Evolutionary conservation across 2,113 vertebrate species (phyloP).

Genomic region (Bolborhynchus lineola): DNA sequence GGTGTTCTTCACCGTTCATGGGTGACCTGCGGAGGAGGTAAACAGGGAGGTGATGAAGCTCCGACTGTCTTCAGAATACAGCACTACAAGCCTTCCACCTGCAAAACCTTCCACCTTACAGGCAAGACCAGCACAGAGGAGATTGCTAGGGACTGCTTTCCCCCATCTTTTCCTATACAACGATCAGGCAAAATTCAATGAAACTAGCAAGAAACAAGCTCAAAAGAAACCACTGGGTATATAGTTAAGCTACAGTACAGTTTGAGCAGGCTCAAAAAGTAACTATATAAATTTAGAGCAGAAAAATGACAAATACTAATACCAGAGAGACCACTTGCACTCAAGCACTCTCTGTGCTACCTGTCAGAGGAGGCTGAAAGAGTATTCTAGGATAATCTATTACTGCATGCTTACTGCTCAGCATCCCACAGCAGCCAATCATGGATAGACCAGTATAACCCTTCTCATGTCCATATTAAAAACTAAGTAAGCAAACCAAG

Average conservation of each 20-base stretch:
- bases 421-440: background rate
- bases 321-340: background rate
- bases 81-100: background rate
- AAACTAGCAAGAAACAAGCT: background rate
- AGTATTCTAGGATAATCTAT: background rate
- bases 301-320: background rate
- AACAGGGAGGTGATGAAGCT: background rate
- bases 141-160: background rate
- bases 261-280: background rate
- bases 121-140: background rate
- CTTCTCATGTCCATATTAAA: background rate
- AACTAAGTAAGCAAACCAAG: background rate
- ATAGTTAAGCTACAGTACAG: background rate
- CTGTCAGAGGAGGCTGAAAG: background rate
- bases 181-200: background rate
- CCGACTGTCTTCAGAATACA: background rate
- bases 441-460: accelerated
- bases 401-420: background rate
- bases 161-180: background rate
- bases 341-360: background rate
- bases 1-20: accelerated
- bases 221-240: background rate
- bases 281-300: background rate
- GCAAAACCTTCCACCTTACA: background rate
- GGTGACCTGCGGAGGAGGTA: background rate